Conservation (phyloP, 2,888 invertebrate species). For the Apotomis turbidana region DNA sequence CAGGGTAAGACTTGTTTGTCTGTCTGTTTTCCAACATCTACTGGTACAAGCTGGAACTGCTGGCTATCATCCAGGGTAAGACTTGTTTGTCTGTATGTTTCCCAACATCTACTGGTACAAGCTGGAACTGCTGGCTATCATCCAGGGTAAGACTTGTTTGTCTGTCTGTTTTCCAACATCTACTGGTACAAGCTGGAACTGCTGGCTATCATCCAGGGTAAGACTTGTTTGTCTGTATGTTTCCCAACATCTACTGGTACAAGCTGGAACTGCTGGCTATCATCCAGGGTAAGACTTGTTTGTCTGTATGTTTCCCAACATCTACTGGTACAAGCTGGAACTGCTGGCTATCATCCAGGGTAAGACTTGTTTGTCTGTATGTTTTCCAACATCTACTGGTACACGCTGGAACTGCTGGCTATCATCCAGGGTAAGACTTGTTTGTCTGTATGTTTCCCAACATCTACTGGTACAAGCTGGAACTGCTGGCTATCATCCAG, state of each 20-base stretch:
- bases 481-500: constrained; percentile 99
- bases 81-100: neutral
- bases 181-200: no score
- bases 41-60: constrained; percentile 87
- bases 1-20: no score
- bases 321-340: constrained; percentile 82
- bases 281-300: no score
- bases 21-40: no score
- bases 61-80: constrained; percentile 99
- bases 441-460: neutral
- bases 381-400: neutral
- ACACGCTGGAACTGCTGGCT: constrained; percentile 91
- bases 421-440: constrained; percentile 95
- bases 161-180: neutral
- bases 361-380: constrained; percentile 57
- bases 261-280: no score
- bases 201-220: no score
- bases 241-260: no score
- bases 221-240: no score
- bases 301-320: no score
- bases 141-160: constrained; percentile 90
- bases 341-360: constrained; percentile 99
- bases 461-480: no score
- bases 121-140: constrained; percentile 97
- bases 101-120: no score